phyloP scores from a whole-genome alignment of 2,113 vertebrate species.

The Xiphophorus hellerii region DNA sequence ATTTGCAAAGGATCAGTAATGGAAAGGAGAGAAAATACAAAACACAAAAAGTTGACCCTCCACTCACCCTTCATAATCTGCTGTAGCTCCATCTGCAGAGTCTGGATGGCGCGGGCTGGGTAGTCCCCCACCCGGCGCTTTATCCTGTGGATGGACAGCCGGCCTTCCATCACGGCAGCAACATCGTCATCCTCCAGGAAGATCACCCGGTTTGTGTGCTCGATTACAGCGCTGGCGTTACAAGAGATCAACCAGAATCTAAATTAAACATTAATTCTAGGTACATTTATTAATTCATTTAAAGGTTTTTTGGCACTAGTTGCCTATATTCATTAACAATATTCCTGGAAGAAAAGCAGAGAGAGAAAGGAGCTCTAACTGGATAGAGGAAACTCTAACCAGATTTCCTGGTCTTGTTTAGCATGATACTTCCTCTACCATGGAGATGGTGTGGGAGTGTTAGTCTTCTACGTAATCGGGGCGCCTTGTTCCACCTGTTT shows the following conservation, averaged over 20 bases:
- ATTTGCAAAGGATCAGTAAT: constrained; percentile 1
- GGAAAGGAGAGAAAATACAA: background rate
- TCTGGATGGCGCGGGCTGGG: constrained; percentile 93
- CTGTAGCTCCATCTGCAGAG: constrained; percentile 98
- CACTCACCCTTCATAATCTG: constrained; percentile 97
- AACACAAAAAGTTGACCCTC: background rate
- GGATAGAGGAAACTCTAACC: background rate
- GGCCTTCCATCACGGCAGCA: constrained; percentile 90
- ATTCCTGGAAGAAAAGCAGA: no score
- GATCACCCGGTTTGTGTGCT: constrained; percentile 96
- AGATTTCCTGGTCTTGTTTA: no score
- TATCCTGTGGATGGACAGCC: constrained; percentile 96
- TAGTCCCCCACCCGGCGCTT: constrained; percentile 92
- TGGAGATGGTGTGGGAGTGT: background rate
- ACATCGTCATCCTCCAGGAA: constrained; percentile 98
- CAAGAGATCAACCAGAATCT: background rate
- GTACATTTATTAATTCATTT: background rate
- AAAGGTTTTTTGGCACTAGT: no score
- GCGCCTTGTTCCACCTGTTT: background rate
- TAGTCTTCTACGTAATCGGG: background rate
- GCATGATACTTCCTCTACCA: background rate
- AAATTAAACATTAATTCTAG: constrained; percentile 3
- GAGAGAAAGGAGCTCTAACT: no score
- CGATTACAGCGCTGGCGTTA: constrained; percentile 88
- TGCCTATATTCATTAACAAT: no score